Percentiles rank a stretch among this genome's conserved stretches.
Evolutionary conservation across 2,797 vertebrate species (phyloP).

Genomic region (Arnoldichthys spilopterus): DNA sequence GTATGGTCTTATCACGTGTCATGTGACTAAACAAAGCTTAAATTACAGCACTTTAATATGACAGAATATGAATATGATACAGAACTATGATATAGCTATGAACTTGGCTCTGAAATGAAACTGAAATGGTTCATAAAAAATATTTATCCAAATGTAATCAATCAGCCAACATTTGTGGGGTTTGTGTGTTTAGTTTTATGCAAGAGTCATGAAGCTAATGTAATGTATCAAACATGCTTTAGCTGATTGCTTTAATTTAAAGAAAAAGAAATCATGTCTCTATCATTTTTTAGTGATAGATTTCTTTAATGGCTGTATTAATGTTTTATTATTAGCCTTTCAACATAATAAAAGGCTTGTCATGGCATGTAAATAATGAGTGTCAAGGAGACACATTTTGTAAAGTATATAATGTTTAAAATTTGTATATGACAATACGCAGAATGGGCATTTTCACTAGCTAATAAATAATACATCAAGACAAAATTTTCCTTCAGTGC

Average conservation of each 20-base stretch:
- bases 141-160: too few species aligned
- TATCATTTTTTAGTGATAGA: not conserved
- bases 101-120: too few species aligned
- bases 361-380: not conserved
- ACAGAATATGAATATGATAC: too few species aligned
- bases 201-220: not conserved
- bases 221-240: not conserved
- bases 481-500: not conserved
- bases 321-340: not conserved
- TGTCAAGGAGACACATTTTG: not conserved
- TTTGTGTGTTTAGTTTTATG: not conserved
- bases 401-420: not conserved
- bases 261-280: not conserved
- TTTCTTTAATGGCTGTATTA: not conserved
- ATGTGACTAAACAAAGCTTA: not conserved
- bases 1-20: not conserved
- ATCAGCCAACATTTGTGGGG: too few species aligned
- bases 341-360: not conserved
- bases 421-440: not conserved
- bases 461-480: not conserved
- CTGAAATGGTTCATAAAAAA: too few species aligned
- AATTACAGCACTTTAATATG: not conserved
- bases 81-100: too few species aligned
- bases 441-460: not conserved
- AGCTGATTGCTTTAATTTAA: not conserved